Conservation (phyloP, 2,888 invertebrate species). For the Mechanitis messenoides region DNA sequence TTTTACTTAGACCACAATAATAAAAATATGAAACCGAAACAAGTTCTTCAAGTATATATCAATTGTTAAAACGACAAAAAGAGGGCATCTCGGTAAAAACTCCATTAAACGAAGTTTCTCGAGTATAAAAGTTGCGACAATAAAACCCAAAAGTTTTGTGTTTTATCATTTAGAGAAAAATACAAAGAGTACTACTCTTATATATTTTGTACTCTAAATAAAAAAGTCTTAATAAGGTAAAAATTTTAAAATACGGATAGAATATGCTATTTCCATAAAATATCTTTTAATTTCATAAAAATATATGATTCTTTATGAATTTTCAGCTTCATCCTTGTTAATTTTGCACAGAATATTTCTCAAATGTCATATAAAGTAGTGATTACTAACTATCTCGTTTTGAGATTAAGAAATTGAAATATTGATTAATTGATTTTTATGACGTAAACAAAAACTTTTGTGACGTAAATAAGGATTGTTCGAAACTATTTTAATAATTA, state of each 20-base stretch:
- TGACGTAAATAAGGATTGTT: no score
- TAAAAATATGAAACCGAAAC: constrained; percentile 12
- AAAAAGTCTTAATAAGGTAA: neutral
- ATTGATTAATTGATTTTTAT: no score
- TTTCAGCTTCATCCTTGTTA: no score
- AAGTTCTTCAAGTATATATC: constrained; percentile 18
- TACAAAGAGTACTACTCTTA: constrained; percentile 25
- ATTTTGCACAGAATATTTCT: no score
- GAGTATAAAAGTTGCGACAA: constrained; percentile 30
- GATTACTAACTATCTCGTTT: no score
- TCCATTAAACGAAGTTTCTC: constrained; percentile 30
- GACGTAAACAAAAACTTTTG: no score
- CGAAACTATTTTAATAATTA: no score
- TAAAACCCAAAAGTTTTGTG: constrained; percentile 28
- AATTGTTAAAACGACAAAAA: constrained; percentile 28
- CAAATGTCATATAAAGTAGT: no score
- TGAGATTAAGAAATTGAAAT: no score
- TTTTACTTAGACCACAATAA: constrained; percentile 11
- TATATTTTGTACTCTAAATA: constrained; percentile 21
- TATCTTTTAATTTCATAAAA: no score
- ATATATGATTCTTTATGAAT: no score
- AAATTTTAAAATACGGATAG: neutral
- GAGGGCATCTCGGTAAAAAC: constrained; percentile 29
- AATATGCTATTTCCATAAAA: neutral
- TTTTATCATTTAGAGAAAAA: constrained; percentile 25